Evolutionary conservation across 2,888 invertebrate species (phyloP).

Genomic region (Spodoptera exigua): DNA sequence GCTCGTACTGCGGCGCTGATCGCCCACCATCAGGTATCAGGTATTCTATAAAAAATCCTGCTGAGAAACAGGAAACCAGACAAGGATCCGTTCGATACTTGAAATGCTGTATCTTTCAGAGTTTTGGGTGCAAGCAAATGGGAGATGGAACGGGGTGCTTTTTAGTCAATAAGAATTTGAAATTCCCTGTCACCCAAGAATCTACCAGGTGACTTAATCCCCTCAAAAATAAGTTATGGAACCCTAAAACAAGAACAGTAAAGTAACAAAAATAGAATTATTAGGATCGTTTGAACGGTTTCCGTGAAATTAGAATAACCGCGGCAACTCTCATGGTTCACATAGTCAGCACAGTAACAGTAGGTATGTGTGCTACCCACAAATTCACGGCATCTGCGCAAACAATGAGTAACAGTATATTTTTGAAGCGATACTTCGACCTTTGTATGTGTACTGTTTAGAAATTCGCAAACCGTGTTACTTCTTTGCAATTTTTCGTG

Average conservation of each 20-base stretch:
- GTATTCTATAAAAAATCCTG: no score
- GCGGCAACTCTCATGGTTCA: conserved; percentile 5
- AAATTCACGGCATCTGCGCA: conserved; percentile 53
- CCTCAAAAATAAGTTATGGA: no score
- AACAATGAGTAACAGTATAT: conserved; percentile 55
- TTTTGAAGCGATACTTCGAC: conserved; percentile 30
- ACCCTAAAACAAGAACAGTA: not conserved
- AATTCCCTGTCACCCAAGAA: no score
- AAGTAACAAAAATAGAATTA: not conserved
- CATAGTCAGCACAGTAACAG: conserved; percentile 13
- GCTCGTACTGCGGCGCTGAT: no score
- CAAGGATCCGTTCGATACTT: no score
- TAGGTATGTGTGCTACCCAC: conserved; percentile 39
- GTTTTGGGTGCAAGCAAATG: no score
- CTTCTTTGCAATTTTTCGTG: conserved; percentile 13
- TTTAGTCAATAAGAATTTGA: no score
- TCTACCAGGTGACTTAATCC: no score
- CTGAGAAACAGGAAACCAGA: no score
- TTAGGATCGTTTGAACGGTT: not conserved
- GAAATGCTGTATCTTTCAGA: no score
- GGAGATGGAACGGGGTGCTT: no score
- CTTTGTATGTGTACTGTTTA: conserved; percentile 22
- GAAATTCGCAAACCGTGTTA: conserved; percentile 18
- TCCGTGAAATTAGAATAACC: not conserved
- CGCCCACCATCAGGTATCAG: no score